Percentiles rank a stretch among this genome's conserved stretches.
Evolutionary conservation across 2,113 vertebrate genomes (phyloP).

Genomic region (Danio rerio): GRCz12tu NC_133187.1:41347001-41347500

Average conservation of each 20-base stretch:
- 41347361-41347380: no score
- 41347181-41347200: background rate
- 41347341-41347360: no score
- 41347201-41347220: background rate
- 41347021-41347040: constrained; percentile 6
- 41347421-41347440: no score
- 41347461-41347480: no score
- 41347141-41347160: background rate
- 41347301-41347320: no score
- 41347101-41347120: constrained; percentile 28
- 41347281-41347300: no score
- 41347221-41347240: background rate
- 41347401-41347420: no score
- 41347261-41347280: no score
- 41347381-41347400: no score
- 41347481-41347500: no score
- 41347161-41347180: background rate
- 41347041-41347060: constrained; percentile 27
- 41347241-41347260: background rate
- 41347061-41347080: constrained; percentile 5
- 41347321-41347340: no score
- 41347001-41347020: constrained; percentile 33
- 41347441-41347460: no score
- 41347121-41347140: constrained; percentile 16
- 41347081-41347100: background rate